Evolutionary conservation across 2,888 invertebrate genomes (phyloP), one percentile per base, ranked within the genome.

Genomic region (Philhelius pedissequus): DNA sequence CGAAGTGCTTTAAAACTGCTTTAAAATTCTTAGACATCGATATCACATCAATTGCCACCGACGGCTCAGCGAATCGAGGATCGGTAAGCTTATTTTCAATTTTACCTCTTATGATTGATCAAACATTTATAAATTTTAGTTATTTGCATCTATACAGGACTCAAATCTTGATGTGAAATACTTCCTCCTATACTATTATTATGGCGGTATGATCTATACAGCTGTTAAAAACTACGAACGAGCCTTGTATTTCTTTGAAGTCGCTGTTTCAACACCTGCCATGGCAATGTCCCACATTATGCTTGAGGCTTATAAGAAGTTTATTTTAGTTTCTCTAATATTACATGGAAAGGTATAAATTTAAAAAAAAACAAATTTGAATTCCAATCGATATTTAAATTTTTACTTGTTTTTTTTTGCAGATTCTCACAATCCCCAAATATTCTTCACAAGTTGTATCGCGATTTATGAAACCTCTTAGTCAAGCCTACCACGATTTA

Each of bases 281-380:
- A 94, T 96, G 93, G 97, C 97, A 40, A 97, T 99, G 79, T 98
- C 98, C 81, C 97, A 98, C 90, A 97, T 99, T 82, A 98, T 99
- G 98, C 93, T 99, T 81, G 99, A 99, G 92, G 96, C 98, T 13
- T 99, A 98, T 91, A 99, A 99, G 92, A 99, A 99, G 91, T 98
- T 96, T 89, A 96, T 98, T 88, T 93, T 99, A 87, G 96, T 99
- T 40, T 97, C 98, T 43, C 93, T 98, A 75, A 96, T 99, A 89
- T 92, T 97, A 81, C 95, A 97, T 92, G 98, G 98, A 89, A 98
- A 98, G 94, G 96, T 97, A 89, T 89, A 86, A 50, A 25, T 20
- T 64, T 45, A n/a, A 11, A 1, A n/a, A 11, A 1, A n/a, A 11
- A 35, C 9, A 56, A 22, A 32, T 15, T 25, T 7, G 3, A 22